A percentile compares a stretch with the other conserved stretches of the same genome.
phyloP scores from a whole-genome alignment of 2,797 vertebrate genomes.

The Lagodon rhomboides region DNA sequence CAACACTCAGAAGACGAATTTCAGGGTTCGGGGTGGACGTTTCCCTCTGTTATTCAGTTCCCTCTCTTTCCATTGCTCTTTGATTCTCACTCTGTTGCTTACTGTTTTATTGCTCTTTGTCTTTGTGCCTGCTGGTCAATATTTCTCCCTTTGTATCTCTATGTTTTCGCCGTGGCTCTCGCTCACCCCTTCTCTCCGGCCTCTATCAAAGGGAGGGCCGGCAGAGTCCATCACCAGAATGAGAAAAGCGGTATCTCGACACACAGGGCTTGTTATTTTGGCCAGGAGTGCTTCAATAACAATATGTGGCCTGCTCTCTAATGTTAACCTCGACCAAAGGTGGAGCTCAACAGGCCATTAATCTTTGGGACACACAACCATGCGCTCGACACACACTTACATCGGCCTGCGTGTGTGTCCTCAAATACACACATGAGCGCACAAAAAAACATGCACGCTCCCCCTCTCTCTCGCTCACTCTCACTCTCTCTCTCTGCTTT shows the following conservation, averaged over 20 bases:
- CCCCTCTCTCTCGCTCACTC: neutral
- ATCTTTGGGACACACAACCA: slow-evolving; percentile 55
- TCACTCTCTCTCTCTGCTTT: slow-evolving; percentile 12
- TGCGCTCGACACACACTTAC: slow-evolving; percentile 40
- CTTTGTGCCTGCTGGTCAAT: slow-evolving; percentile 59
- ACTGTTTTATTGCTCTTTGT: slow-evolving; percentile 61
- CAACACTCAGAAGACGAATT: slow-evolving; percentile 59
- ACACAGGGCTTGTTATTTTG: slow-evolving; percentile 64
- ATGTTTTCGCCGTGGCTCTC: slow-evolving; percentile 49
- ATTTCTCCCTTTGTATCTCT: slow-evolving; percentile 64
- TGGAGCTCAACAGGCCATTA: slow-evolving; percentile 66
- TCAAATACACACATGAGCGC: slow-evolving; percentile 45
- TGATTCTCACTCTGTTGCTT: slow-evolving; percentile 53
- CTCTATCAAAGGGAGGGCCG: slow-evolving; percentile 35
- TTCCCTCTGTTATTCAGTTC: slow-evolving; percentile 45
- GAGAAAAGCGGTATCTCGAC: slow-evolving; percentile 60
- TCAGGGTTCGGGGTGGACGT: slow-evolving; percentile 43
- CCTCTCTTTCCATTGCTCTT: slow-evolving; percentile 36
- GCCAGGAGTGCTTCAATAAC: slow-evolving; percentile 54
- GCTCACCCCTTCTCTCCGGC: slow-evolving; percentile 31
- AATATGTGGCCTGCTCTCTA: slow-evolving; percentile 62
- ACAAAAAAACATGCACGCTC: slow-evolving; percentile 31
- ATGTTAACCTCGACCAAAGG: slow-evolving; percentile 64
- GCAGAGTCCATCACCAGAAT: slow-evolving; percentile 67
- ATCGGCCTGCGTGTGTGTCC: slow-evolving; percentile 32